Percentiles rank a stretch among this genome's conserved stretches.
Conservation (phyloP, 2,888 invertebrate genomes). For the Thymelicus lineola region DNA sequence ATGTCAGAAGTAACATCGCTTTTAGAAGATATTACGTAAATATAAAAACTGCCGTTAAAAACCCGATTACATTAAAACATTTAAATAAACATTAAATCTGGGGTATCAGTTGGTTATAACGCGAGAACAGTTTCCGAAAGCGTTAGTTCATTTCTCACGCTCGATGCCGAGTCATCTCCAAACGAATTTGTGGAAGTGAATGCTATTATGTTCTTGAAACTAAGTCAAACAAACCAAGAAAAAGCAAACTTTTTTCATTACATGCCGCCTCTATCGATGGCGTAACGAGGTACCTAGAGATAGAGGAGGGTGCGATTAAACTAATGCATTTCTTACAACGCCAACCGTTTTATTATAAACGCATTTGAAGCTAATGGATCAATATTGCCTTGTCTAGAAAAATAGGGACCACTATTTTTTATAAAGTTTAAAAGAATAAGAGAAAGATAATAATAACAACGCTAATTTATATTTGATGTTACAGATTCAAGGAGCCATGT, state of each 20-base stretch:
- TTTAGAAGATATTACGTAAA: neutral
- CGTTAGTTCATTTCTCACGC: conserved; percentile 76
- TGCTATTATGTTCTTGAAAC: conserved; percentile 74
- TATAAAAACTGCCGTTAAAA: conserved; percentile 3
- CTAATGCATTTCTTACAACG: conserved; percentile 66
- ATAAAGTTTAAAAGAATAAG: neutral
- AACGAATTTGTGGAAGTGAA: conserved; percentile 77
- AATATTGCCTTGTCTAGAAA: conserved; percentile 38
- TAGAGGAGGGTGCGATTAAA: conserved; percentile 59
- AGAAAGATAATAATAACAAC: too few species aligned
- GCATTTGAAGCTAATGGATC: conserved; percentile 65
- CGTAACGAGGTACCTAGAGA: conserved; percentile 64
- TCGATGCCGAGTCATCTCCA: conserved; percentile 69
- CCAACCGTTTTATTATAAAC: conserved; percentile 71
- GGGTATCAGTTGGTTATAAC: conserved; percentile 37
- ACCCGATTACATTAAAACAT: conserved; percentile 17
- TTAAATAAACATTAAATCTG: conserved; percentile 41
- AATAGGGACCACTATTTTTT: neutral
- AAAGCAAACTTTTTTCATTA: conserved; percentile 43
- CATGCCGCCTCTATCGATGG: conserved; percentile 37
- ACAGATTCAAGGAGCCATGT: too few species aligned
- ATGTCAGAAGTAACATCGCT: neutral
- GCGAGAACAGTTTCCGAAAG: conserved; percentile 54
- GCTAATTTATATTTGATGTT: too few species aligned
- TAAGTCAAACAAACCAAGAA: conserved; percentile 70